phyloP scores from a whole-genome alignment of 64 coral and sea anemone genomes.

The Trachythela sp. region DNA sequence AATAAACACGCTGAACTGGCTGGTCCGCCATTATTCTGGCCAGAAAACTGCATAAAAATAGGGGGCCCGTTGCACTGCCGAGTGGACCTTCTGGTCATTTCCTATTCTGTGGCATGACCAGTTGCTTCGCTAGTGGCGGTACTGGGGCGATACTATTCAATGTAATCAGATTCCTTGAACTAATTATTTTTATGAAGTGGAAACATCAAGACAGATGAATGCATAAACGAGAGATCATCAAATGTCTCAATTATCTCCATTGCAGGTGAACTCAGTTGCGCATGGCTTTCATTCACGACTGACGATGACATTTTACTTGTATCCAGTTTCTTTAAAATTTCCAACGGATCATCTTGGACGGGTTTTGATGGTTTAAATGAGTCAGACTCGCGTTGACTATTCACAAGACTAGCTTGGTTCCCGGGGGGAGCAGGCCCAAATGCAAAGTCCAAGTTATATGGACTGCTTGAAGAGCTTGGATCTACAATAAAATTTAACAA shows the following conservation, averaged over 20 bases:
- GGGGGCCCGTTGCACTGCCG: no score
- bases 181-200: conserved; percentile 28
- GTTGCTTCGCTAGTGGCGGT: no score
- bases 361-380: not conserved
- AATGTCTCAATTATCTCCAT: conserved; percentile 59
- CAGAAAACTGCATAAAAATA: no score
- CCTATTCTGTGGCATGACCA: no score
- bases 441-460: not conserved
- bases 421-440: not conserved
- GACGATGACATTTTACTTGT: conserved; percentile 10
- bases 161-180: not conserved
- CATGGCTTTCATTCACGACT: conserved; percentile 16
- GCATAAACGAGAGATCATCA: conserved; percentile 90
- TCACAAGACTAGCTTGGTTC: not conserved
- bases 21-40: no score
- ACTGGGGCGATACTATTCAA: no score
- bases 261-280: conserved; percentile 55
- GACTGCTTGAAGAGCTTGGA: not conserved
- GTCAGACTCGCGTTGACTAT: not conserved
- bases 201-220: conserved; percentile 88
- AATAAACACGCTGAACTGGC: no score
- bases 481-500: not conserved
- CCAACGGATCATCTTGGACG: not conserved
- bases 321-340: conserved; percentile 1
- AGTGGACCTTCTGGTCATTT: no score